Conservation (phyloP, 2,888 invertebrate species). For the Fragum sueziense region DNA sequence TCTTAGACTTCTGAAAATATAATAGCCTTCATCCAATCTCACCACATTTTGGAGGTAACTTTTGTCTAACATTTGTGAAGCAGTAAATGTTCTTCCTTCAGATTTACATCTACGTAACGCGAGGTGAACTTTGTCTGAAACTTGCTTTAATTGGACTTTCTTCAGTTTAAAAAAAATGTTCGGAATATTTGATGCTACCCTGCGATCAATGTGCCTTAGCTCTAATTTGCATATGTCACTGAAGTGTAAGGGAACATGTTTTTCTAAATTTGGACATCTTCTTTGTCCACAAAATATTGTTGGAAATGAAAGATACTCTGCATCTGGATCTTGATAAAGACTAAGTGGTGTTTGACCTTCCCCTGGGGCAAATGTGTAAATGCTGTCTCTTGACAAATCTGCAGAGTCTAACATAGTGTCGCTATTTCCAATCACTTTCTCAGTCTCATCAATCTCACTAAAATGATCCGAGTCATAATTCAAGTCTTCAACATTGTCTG, state of each 20-base stretch:
- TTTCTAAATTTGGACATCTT: constrained; percentile 1
- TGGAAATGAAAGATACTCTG: constrained; percentile 20
- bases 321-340: constrained; percentile 5
- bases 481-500: too few relatives aligned
- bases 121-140: constrained; percentile 8
- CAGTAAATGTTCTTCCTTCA: not conserved
- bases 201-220: constrained; percentile 11
- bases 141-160: constrained; percentile 41
- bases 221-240: constrained; percentile 16
- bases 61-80: constrained; percentile 27
- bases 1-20: constrained; percentile 32
- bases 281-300: constrained; percentile 19
- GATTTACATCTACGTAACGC: constrained; percentile 9
- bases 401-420: too few relatives aligned
- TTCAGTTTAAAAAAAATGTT: constrained; percentile 46
- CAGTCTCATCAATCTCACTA: too few relatives aligned
- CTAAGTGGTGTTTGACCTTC: constrained; percentile 18
- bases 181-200: constrained; percentile 28
- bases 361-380: constrained; percentile 23
- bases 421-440: too few relatives aligned
- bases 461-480: too few relatives aligned
- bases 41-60: too few relatives aligned
- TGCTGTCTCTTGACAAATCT: constrained; percentile 18
- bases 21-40: constrained; percentile 2
- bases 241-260: constrained; percentile 8